Evolutionary conservation across 2,113 vertebrate species (phyloP), one percentile per base, ranked within the genome.

Genomic region (Pangasianodon gigas): DNA sequence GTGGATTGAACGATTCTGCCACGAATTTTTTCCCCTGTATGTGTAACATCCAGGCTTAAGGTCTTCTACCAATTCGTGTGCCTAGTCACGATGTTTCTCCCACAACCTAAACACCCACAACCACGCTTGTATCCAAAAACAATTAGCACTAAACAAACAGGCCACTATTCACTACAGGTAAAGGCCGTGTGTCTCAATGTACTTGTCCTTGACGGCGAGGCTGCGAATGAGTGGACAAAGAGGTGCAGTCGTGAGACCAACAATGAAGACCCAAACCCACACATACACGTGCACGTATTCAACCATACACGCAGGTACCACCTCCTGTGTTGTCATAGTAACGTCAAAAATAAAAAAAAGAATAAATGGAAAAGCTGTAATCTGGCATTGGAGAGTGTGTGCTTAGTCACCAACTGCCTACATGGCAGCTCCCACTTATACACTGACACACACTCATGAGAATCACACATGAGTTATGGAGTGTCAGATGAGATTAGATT

Each of bases 311-410:
- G 19, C 80, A 90, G 87, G 91, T 90, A 90, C 32, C 14, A 19
- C 60, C 48, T 37, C 41, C 60, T 87, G 84, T 87, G 89, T 90
- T 89, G 87, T 83, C 89, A 91, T 91, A 88, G 89, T 77, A 88
- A 91, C 89, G 54, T 91, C 77, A 51, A 58, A 80, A 71, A 69
- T 44, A 87, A 74, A 51, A n/a, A 51, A 54, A 56, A 16, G 7
- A 32, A 19, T 3, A 56, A 60, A 44, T 75, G 81, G 62, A 74
- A 74, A 84, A 37, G 67, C 62, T 65, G 46, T 46, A 74, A 89
- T 89, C 58, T 86, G 84, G 58, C 74, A 89, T 86, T 89, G 84
- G 84, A 60, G 29, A 51, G 74, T 54, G 26, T 60, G 19, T 71
- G 67, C 85, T 86, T 84, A 90, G 89, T 91, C 91, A 91, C 48